Conservation (phyloP, 2,797 vertebrate genomes). For the Oceanodroma leucorhoa region DNA sequence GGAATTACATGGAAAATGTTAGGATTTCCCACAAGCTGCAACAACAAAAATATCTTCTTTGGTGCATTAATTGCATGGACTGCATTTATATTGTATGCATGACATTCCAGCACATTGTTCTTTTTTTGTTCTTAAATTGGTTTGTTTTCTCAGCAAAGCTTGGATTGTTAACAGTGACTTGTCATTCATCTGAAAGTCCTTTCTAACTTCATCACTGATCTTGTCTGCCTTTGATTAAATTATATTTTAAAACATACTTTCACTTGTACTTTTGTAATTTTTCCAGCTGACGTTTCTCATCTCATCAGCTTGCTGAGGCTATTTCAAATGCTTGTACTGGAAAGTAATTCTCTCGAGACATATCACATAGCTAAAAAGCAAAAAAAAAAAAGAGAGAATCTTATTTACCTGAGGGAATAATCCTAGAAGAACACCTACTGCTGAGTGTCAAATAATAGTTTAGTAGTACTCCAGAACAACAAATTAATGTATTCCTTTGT, state of each 20-base stretch:
- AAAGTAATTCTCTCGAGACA: not conserved
- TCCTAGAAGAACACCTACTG: not conserved
- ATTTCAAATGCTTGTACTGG: not conserved
- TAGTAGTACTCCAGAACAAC: not conserved
- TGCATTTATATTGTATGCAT: not conserved
- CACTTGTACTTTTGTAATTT: not conserved
- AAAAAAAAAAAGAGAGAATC: not conserved
- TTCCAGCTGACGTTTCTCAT: not conserved
- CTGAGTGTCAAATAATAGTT: not conserved
- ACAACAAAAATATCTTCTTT: not conserved
- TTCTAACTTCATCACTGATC: conserved; percentile 14
- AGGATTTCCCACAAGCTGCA: not conserved
- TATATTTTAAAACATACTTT: not conserved
- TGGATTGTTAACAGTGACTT: conserved; percentile 15
- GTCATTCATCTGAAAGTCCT: conserved; percentile 25
- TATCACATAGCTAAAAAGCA: not conserved
- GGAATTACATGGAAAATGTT: not conserved
- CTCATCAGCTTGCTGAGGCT: not conserved
- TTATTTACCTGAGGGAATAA: not conserved
- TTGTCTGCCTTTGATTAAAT: conserved; percentile 17
- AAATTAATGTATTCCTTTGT: not conserved
- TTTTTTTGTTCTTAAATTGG: not conserved
- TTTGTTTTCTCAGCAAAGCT: conserved; percentile 37
- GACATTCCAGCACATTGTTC: not conserved
- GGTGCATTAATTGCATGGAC: not conserved